Conservation (phyloP, 2,797 vertebrate species). For the Pantherophis vulpinus region DNA sequence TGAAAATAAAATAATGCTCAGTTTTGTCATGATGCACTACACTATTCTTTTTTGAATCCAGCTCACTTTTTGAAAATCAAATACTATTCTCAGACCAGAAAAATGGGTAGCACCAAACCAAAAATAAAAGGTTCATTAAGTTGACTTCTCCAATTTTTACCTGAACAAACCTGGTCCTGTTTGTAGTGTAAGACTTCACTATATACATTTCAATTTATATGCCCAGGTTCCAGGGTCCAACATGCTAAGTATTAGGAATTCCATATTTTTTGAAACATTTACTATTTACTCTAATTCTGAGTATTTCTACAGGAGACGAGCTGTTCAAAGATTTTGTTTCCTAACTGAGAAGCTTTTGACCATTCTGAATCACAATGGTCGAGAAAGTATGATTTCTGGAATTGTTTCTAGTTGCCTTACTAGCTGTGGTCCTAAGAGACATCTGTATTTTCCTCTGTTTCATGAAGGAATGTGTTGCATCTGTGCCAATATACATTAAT, state of each 20-base stretch:
- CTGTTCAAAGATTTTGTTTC: not conserved
- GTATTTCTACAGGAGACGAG: not conserved
- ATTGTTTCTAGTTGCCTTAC: not conserved
- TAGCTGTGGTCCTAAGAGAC: not conserved
- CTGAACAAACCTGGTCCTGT: not conserved
- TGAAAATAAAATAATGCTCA: not conserved
- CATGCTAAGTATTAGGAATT: not conserved
- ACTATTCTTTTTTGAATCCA: not conserved
- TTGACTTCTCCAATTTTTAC: not conserved
- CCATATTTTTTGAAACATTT: not conserved
- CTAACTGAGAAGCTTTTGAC: not conserved
- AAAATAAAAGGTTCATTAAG: not conserved
- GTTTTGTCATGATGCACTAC: not conserved
- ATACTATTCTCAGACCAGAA: not conserved
- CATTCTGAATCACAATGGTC: not conserved
- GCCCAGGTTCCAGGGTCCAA: not conserved
- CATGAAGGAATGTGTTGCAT: not conserved
- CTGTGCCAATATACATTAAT: not conserved
- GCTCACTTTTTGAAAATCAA: not conserved
- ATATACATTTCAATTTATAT: not conserved
- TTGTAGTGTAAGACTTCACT: not conserved
- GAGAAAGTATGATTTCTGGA: not conserved
- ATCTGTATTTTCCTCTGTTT: not conserved
- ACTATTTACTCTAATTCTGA: not conserved
- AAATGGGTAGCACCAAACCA: not conserved